Evolutionary conservation across 2,797 vertebrate species (phyloP).

Genomic region (Schizopygopsis pylzovi): DNA sequence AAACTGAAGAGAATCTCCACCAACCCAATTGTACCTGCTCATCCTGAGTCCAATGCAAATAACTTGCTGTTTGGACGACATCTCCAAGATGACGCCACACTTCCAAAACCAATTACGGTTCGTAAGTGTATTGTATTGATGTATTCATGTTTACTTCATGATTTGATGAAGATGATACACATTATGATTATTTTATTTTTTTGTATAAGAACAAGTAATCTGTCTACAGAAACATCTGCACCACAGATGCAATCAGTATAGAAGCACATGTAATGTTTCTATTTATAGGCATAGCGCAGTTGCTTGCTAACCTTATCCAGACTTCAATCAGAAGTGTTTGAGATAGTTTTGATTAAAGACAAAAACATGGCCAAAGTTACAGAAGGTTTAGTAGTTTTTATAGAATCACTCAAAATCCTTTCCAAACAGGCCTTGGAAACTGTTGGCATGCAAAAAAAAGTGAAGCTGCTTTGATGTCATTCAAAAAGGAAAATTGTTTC

Average conservation of each 20-base stretch:
- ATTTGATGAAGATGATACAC: not conserved
- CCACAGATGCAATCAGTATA: conserved; percentile 27
- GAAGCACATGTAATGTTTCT: conserved; percentile 1
- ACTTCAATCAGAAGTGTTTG: not conserved
- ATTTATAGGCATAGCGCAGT: not conserved
- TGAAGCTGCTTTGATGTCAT: not conserved
- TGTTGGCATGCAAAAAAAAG: not conserved
- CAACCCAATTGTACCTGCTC: conserved; percentile 66
- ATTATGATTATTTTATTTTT: not conserved
- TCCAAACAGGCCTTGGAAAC: not conserved
- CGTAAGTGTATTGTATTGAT: conserved; percentile 47
- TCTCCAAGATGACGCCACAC: conserved; percentile 76
- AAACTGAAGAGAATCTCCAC: conserved; percentile 75
- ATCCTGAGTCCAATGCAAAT: conserved; percentile 70
- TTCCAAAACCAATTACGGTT: conserved; percentile 88
- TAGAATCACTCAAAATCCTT: not conserved
- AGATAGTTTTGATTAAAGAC: not conserved
- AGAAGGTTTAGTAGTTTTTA: not conserved
- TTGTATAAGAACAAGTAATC: conserved; percentile 6
- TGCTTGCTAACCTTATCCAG: conserved; percentile 12
- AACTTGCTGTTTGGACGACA: conserved; percentile 85
- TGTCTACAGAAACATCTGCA: conserved; percentile 11
- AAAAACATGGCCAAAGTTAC: not conserved
- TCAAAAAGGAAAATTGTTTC: not conserved
- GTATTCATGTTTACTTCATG: not conserved